Evolutionary conservation across 2,888 invertebrate species (phyloP), one percentile per base, ranked within the genome.

Genomic region (Ischnura elegans): DNA sequence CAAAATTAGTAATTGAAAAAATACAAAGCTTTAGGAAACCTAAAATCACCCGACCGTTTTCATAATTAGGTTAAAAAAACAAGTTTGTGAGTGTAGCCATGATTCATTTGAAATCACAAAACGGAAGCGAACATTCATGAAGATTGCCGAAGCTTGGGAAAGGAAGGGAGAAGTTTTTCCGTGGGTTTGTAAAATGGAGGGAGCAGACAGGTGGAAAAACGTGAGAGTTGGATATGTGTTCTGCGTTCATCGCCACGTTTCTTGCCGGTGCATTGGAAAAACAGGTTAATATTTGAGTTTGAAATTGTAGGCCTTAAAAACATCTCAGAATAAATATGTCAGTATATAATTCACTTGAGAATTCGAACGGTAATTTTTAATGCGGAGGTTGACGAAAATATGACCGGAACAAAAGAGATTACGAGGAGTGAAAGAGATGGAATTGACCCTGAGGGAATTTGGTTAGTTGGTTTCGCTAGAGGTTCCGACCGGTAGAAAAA

Each of bases 121-220:
- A n/a, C n/a, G n/a, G n/a, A n/a, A n/a, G n/a, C n/a, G n/a, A n/a
- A n/a, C n/a, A n/a, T n/a, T n/a, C n/a, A n/a, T n/a, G n/a, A n/a
- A n/a, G n/a, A n/a, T n/a, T n/a, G n/a, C n/a, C n/a, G n/a, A n/a
- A n/a, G n/a, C n/a, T n/a, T n/a, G n/a, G n/a, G n/a, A n/a, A n/a
- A n/a, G n/a, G n/a, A n/a, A n/a, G n/a, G n/a, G 42, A 45, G 42
- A 25, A n/a, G 43, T 25, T 51, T 51, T 51, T 51, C 10, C 43
- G 21, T 6, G 36, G 10, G 42, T 85, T 36, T 85, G 45, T 51
- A 19, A 51, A 51, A 51, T 51, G 8, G 29, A 13, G 25, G 46
- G 45, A n/a, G 45, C 45, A 46, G 86, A 86, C 86, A n/a, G 43
- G 25, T 86, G 86, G 86, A 87, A 87, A n/a, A 87, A 51, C 13